Evolutionary conservation across 2,888 invertebrate species (phyloP).

Genomic region (Zaprionus lineosus): DNA sequence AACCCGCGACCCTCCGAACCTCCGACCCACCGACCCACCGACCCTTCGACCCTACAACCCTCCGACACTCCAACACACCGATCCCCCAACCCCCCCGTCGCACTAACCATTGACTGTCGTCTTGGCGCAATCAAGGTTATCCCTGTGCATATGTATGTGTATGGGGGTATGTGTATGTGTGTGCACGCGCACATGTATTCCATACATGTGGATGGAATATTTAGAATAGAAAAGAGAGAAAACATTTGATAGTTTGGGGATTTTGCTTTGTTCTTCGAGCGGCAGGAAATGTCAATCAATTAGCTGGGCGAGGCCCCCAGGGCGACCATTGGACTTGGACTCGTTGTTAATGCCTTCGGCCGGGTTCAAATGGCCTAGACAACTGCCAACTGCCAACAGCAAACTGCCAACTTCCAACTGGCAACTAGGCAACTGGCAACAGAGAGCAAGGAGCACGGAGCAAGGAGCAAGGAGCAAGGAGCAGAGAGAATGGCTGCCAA

Average conservation of each 20-base stretch:
- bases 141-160: constrained; percentile 29
- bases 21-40: constrained; percentile 13
- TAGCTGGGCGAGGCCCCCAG: constrained; percentile 37
- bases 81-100: neutral
- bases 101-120: constrained; percentile 30
- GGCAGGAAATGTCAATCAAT: constrained; percentile 79
- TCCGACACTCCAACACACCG: neutral
- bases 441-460: too few relatives aligned
- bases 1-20: neutral
- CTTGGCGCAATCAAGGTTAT: constrained; percentile 69
- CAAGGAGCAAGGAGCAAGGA: too few relatives aligned
- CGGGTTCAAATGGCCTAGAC: neutral
- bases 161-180: constrained; percentile 4
- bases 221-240: neutral
- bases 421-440: too few relatives aligned
- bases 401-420: too few relatives aligned
- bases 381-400: neutral
- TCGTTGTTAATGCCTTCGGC: neutral
- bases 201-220: too few relatives aligned
- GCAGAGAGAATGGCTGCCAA: too few relatives aligned
- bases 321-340: constrained; percentile 6
- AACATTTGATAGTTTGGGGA: constrained; percentile 5
- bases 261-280: constrained; percentile 35
- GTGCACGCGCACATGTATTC: too few relatives aligned
- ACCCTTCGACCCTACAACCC: constrained; percentile 5